Evolutionary conservation across 2,888 invertebrate species (phyloP), one percentile per base, ranked within the genome.

Genomic region (Hypomecis punctinalis): DNA sequence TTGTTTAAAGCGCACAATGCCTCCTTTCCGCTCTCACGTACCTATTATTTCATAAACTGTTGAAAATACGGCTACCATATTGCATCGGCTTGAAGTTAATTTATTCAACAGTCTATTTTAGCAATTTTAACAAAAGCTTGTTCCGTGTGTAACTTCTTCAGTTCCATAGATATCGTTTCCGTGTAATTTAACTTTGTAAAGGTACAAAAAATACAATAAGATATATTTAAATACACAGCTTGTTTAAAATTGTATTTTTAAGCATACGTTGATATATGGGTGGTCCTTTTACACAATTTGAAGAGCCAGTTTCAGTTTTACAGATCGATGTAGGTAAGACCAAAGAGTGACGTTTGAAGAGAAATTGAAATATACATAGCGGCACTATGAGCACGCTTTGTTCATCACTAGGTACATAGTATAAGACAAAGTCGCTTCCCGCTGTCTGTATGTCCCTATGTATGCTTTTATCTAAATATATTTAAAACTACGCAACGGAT

Each of bases 1-100:
- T 89, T 89, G 88, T 89, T 83, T 69, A 67, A 62, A 57, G 71
- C 72, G 67, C 87, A 87, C 88, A 89, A 89, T 88, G 82, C 71
- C 63, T 72, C 79, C 78, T 81, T 81, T 78, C 76, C 77, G 78
- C 74, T 89, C 89, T 78, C 89, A 89, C 88, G 86, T 81, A 82
- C 70, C 68, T 74, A 72, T 75, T 74, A 71, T 75, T 72, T 72
- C 76, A 75, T 76, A 73, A 73, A 68, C 66, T 65, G 61, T 66
- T 67, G 49, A 56, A 63, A 40, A 65, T 54, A 58, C 13, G 52
- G 36, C 37, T 53, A 54, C 66, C 35, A 57, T 53, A 53, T 54
- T 66, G 61, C 57, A 61, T 53, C 59, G 58, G 35, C 13, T 40
- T 11, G 46, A 51, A 48, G 59, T 40, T 57, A 63, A 68, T 56